A percentile compares a stretch with the other conserved stretches of the same genome.
phyloP scores from a whole-genome alignment of 1,140 invertebrate species.

The Laupala kohalensis region DNA sequence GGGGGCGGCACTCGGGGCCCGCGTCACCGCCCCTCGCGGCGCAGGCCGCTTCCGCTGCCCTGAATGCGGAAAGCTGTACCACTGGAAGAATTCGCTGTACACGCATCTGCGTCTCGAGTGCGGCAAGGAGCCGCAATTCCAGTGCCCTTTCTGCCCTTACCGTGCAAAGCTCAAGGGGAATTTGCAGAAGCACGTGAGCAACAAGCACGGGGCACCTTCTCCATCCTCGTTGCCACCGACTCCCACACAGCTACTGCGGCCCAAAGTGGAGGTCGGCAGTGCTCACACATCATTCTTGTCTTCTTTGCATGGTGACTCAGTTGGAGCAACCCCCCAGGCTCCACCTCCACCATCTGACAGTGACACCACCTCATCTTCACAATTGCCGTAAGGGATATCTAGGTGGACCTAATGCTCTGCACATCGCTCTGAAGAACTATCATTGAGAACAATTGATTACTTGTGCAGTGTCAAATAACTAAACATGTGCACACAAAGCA shows the following conservation, averaged over 20 bases:
- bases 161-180: slow-evolving; percentile 24
- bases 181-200: slow-evolving; percentile 13
- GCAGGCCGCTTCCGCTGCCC: slow-evolving; percentile 20
- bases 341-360: too few relatives aligned
- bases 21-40: slow-evolving; percentile 30
- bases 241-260: neutral
- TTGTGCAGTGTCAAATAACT: too few relatives aligned
- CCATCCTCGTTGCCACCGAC: neutral
- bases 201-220: neutral
- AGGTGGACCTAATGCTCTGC: too few relatives aligned
- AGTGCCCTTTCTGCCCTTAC: slow-evolving; percentile 25
- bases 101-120: slow-evolving; percentile 33
- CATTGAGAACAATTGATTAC: too few relatives aligned
- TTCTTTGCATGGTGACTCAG: too few relatives aligned
- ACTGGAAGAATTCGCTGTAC: slow-evolving; percentile 25
- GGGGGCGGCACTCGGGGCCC: slow-evolving; percentile 30
- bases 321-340: too few relatives aligned
- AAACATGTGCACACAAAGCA: too few relatives aligned
- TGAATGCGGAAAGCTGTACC: slow-evolving; percentile 24
- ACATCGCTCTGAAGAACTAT: too few relatives aligned
- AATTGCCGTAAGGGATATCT: too few relatives aligned
- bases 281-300: too few relatives aligned
- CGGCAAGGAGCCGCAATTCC: slow-evolving; percentile 26
- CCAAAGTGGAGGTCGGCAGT: too few relatives aligned
- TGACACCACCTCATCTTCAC: too few relatives aligned